Evolutionary conservation across 2,113 vertebrate genomes (phyloP).

Genomic region (Sitta europaea): DNA sequence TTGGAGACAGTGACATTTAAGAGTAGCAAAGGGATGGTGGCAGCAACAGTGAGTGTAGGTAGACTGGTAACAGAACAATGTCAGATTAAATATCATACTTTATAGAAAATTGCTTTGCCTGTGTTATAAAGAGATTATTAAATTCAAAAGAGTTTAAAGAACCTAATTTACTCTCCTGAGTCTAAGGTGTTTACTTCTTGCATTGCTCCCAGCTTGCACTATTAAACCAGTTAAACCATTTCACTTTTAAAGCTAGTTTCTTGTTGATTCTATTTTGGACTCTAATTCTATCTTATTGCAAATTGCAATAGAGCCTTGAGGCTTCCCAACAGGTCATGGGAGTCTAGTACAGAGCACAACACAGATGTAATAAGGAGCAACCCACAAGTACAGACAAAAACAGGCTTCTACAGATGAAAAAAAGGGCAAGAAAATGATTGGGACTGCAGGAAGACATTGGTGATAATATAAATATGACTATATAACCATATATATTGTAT

Average conservation of each 20-base stretch:
- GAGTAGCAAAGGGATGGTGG: neutral
- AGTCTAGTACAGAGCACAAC: neutral
- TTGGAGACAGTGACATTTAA: neutral
- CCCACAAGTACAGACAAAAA: neutral
- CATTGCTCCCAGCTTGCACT: neutral
- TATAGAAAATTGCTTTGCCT: neutral
- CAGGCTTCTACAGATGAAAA: neutral
- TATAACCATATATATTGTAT: neutral
- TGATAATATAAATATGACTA: neutral
- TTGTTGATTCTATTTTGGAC: constrained; percentile 16
- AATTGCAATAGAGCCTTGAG: neutral
- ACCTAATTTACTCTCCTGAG: constrained; percentile 11
- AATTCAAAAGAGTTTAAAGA: neutral
- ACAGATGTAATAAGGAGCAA: neutral
- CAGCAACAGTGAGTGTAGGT: neutral
- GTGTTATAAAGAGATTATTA: constrained; percentile 3
- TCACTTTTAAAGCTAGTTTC: neutral
- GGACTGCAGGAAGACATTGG: neutral
- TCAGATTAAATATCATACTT: neutral
- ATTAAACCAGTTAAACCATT: neutral
- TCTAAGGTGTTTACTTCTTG: constrained; percentile 21
- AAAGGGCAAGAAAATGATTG: neutral
- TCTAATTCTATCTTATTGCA: constrained; percentile 24
- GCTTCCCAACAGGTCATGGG: neutral
- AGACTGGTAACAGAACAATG: neutral